These are phyloP conservation scores for Tetrax tetrax DNA, from an alignment of 2,113 vertebrate genomes.

Conservation along the genomic window DNA sequence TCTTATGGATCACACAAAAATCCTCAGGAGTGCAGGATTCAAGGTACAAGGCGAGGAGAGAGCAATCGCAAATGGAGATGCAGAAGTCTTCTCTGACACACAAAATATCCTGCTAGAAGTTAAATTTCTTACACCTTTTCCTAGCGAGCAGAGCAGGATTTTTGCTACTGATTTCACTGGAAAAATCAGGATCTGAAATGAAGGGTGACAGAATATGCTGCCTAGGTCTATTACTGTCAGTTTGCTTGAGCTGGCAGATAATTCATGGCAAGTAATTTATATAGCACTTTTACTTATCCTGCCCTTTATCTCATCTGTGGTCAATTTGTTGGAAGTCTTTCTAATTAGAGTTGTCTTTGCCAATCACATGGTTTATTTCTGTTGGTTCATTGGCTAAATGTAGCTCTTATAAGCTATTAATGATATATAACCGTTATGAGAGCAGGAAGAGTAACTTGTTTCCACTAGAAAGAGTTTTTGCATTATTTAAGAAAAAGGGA, in stretches of 20 bases:
- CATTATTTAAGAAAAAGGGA: constrained; percentile 49
- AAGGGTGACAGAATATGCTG: constrained; percentile 55
- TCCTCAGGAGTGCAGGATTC: neutral
- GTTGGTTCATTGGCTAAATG: constrained; percentile 56
- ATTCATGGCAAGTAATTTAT: constrained; percentile 62
- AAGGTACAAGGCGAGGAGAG: neutral
- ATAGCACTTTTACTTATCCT: constrained; percentile 61
- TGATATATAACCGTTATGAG: constrained; percentile 2
- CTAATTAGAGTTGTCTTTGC: constrained; percentile 64
- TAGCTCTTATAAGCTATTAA: constrained; percentile 24
- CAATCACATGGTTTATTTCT: constrained; percentile 50
- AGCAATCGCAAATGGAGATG: neutral
- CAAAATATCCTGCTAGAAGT: neutral
- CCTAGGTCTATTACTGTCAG: constrained; percentile 44
- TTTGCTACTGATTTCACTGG: constrained; percentile 10
- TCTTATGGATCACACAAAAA: neutral
- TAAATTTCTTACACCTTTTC: neutral
- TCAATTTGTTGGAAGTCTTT: constrained; percentile 59
- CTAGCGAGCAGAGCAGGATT: neutral
- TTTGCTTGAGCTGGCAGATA: constrained; percentile 35
- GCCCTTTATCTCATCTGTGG: constrained; percentile 65
- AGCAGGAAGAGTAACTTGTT: constrained; percentile 37
- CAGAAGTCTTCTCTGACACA: neutral
- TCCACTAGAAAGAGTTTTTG: constrained; percentile 44
- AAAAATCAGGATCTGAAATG: constrained; percentile 13